phyloP scores from a whole-genome alignment of 2,797 vertebrate species.

The Epinephelus awoara region DNA sequence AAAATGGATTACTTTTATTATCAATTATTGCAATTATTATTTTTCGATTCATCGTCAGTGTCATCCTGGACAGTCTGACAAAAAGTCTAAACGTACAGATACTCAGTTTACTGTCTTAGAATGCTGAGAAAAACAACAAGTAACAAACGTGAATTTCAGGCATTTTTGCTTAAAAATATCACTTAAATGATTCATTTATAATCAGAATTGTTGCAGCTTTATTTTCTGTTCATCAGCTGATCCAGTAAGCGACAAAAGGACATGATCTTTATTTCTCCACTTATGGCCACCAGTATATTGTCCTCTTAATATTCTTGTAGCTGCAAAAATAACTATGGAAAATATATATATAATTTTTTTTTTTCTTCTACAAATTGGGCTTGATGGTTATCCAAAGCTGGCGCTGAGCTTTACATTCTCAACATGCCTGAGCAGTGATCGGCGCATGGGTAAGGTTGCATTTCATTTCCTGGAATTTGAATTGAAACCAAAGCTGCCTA shows the following conservation, averaged over 20 bases:
- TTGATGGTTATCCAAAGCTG: constrained; percentile 9
- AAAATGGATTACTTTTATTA: too few relatives aligned
- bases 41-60: too few relatives aligned
- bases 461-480: constrained; percentile 65
- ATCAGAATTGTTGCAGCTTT: too few relatives aligned
- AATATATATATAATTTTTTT: not conserved
- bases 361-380: not conserved
- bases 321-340: not conserved
- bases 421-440: constrained; percentile 36
- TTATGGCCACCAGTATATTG: too few relatives aligned
- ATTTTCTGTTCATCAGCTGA: not conserved
- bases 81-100: not conserved
- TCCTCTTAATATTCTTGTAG: not conserved
- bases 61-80: not conserved
- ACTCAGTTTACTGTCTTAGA: not conserved
- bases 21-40: too few relatives aligned
- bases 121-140: not conserved
- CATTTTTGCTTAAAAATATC: not conserved
- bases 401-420: constrained; percentile 32
- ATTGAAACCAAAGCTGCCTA: constrained; percentile 38
- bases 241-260: not conserved
- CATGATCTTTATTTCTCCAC: too few relatives aligned
- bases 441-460: constrained; percentile 38
- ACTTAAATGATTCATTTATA: not conserved
- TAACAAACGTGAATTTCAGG: not conserved